phyloP scores from a whole-genome alignment of 2,113 vertebrate species.

The Periophthalmodon schlosseri region DNA sequence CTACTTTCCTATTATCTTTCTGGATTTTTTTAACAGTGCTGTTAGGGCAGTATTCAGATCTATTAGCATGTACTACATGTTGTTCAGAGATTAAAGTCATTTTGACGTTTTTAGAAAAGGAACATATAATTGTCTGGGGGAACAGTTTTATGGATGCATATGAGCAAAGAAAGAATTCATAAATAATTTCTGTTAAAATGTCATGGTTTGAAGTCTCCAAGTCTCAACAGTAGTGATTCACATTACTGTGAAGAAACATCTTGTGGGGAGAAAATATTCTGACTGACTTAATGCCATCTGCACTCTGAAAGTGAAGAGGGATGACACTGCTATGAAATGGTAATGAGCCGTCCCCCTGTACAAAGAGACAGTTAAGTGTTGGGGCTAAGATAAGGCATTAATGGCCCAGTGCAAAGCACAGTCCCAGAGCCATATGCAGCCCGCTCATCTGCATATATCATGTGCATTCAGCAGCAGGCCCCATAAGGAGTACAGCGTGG shows the following conservation, averaged over 20 bases:
- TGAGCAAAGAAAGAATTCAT: slow-evolving; percentile 39
- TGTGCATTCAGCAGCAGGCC: slow-evolving; percentile 13
- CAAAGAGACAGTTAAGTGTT: slow-evolving; percentile 34
- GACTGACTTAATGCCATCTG: slow-evolving; percentile 30
- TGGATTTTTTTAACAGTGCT: neutral
- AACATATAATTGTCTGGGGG: slow-evolving; percentile 23
- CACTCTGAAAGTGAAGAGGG: slow-evolving; percentile 26
- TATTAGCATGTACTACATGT: neutral
- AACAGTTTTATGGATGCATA: slow-evolving; percentile 26
- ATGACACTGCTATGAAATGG: slow-evolving; percentile 49
- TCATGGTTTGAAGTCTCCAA: slow-evolving; percentile 30
- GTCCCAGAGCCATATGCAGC: slow-evolving; percentile 25
- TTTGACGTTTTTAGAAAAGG: slow-evolving; percentile 5
- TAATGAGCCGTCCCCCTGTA: slow-evolving; percentile 49
- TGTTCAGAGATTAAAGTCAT: slow-evolving; percentile 12
- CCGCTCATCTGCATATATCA: slow-evolving; percentile 27
- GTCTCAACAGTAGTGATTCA: slow-evolving; percentile 33
- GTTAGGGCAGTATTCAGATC: neutral
- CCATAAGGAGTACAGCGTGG: slow-evolving; percentile 11
- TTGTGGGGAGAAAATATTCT: slow-evolving; percentile 34
- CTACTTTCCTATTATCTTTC: neutral
- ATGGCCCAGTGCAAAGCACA: slow-evolving; percentile 21
- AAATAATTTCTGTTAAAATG: slow-evolving; percentile 46
- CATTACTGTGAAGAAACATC: slow-evolving; percentile 36
- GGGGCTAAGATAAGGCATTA: slow-evolving; percentile 37